Base-by-base conservation (phyloP, 2,888 invertebrate species). In the Lochmaea crataegi region DNA sequence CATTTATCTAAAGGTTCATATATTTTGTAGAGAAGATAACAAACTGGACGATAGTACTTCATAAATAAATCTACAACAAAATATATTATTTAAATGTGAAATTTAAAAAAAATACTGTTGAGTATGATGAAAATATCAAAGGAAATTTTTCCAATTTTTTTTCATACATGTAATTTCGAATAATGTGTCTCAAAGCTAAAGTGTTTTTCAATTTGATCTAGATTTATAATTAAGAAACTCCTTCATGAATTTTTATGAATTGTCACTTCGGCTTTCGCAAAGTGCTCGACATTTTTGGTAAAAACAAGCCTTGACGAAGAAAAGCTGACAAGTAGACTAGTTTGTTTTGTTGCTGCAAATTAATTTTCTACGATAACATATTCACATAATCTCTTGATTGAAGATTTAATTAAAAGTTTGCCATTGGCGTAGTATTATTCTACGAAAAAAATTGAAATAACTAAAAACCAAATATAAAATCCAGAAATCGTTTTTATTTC, bases 1-100 rank as follows among this genome's bases (percentile, higher is more conserved):
- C 91, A 90, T 74, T 90, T 89, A 73, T 92, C 92, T 38, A 93
- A 82, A 0, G 92, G 92, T 48, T 89, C 87, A 81, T 92, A 92
- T 45, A 90, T 76, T 87, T 86, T 82, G 81, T 87, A 77, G 84
- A 86, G 66, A 84, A 90, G 53, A 82, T 86, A 74, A 84, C 88
- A 81, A 84, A 87, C 79, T 82, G 89, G 82, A 81, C 87, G 76
- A 82, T 89, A 82, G 84, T 84, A 83, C 75, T 79, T 84, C 61
- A 79, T 79, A 14, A 83, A 72, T 16, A 87, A 77, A 64, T 80
- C 87, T 87, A 83, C 38, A 85, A 86, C 53, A 73, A 75, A 53
- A 73, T 68, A 73, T 68, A 71, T 57, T 67, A 42, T 42, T 18
- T n/a, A 32, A 26, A 45, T 53, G 4, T 7, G 12, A 26, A 26